A percentile compares a stretch with the other conserved stretches of the same genome.
Evolutionary conservation across 2,888 invertebrate species (phyloP).

Genomic region (Hydroisotoma schaefferi): DNA sequence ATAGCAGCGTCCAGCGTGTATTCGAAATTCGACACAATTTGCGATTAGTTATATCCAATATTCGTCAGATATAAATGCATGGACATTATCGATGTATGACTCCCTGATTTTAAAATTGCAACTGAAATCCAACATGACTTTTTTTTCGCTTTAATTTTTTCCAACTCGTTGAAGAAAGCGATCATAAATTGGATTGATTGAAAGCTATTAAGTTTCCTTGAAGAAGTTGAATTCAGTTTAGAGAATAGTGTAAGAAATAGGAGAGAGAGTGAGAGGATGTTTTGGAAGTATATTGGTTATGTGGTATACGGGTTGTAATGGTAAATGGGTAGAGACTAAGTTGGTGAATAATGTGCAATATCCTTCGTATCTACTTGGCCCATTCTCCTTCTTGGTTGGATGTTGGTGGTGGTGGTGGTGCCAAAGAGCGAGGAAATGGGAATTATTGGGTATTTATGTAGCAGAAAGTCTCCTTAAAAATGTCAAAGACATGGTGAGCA

Average conservation of each 20-base stretch:
- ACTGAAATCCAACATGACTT: no score
- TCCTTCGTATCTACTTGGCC: slow-evolving; percentile 2
- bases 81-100: no score
- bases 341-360: slow-evolving; percentile 11
- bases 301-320: not conserved
- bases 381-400: not conserved
- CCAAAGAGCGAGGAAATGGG: not conserved
- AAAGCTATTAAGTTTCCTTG: no score
- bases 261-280: slow-evolving; percentile 9
- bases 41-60: no score
- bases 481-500: slow-evolving; percentile 16
- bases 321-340: slow-evolving; percentile 6
- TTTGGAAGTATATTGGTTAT: slow-evolving; percentile 13
- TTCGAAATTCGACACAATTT: no score
- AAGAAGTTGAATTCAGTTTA: not conserved
- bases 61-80: no score
- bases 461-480: slow-evolving; percentile 4
- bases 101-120: no score
- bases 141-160: no score
- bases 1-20: no score
- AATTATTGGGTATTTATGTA: not conserved
- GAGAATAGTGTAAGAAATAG: not conserved
- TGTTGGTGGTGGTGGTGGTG: not conserved
- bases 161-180: no score
- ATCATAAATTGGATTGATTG: no score